Evolutionary conservation across 2,797 vertebrate species (phyloP).

Genomic region (Miichthys miiuy): DNA sequence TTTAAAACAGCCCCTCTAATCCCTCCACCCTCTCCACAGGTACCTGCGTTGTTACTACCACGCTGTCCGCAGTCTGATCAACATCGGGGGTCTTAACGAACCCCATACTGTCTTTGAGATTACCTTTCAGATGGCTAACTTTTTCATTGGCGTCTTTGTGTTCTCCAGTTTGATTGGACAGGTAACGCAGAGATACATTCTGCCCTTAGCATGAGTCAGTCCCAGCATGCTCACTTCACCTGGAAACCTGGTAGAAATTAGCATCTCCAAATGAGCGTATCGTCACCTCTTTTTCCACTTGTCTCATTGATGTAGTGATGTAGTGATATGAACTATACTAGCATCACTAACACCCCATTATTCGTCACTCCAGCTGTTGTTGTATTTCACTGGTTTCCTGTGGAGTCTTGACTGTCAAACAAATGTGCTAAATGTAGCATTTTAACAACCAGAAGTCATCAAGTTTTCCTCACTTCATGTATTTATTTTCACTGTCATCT

Average conservation of each 20-base stretch:
- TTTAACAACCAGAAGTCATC: neutral
- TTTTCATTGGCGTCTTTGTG: conserved; percentile 93
- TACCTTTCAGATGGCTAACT: conserved; percentile 92
- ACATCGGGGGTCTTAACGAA: conserved; percentile 94
- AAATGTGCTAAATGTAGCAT: neutral
- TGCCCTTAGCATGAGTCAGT: conserved; percentile 22
- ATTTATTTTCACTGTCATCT: neutral
- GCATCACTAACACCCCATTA: conserved; percentile 6
- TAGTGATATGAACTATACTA: conserved; percentile 15
- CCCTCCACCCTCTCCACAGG: conserved; percentile 77
- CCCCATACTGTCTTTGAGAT: conserved; percentile 93
- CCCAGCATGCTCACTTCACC: neutral
- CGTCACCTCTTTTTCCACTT: neutral
- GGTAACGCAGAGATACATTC: conserved; percentile 80
- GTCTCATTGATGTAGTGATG: conserved; percentile 10
- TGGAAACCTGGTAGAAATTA: conserved; percentile 45
- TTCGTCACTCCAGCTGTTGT: neutral
- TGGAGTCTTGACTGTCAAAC: conserved; percentile 50
- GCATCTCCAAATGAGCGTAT: conserved; percentile 2
- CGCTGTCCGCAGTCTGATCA: conserved; percentile 93
- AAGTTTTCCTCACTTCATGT: neutral
- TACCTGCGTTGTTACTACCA: conserved; percentile 94
- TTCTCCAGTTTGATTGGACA: conserved; percentile 96
- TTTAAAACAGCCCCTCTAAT: conserved; percentile 32
- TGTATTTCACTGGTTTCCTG: conserved; percentile 36